Conservation (phyloP, 2,113 vertebrate genomes). For the Stigmatopora nigra region DNA sequence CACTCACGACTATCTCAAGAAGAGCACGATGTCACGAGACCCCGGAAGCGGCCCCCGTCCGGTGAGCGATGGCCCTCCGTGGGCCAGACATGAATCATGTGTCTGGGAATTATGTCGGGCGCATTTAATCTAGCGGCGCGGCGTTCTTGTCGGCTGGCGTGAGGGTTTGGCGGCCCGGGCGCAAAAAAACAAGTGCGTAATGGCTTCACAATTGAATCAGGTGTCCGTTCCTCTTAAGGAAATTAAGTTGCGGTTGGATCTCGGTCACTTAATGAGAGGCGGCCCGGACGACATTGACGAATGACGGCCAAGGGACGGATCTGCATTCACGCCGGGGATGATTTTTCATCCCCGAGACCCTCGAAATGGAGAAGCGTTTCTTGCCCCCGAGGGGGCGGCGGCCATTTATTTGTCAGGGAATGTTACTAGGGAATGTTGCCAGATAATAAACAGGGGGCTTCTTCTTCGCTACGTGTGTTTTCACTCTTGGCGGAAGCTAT, state of each 20-base stretch:
- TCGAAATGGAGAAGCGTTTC: slow-evolving; percentile 79
- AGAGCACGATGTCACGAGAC: slow-evolving; percentile 22
- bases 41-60: slow-evolving; percentile 29
- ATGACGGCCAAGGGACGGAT: slow-evolving; percentile 90
- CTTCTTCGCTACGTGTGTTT: slow-evolving; percentile 82
- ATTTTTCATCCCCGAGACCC: slow-evolving; percentile 80
- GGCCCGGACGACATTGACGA: slow-evolving; percentile 86
- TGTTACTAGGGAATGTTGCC: slow-evolving; percentile 82
- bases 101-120: slow-evolving; percentile 71
- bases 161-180: slow-evolving; percentile 70
- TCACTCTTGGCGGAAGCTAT: slow-evolving; percentile 78
- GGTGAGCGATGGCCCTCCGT: slow-evolving; percentile 46
- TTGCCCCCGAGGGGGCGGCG: slow-evolving; percentile 85
- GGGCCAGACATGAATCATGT: slow-evolving; percentile 67
- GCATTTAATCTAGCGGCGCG: slow-evolving; percentile 77
- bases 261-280: slow-evolving; percentile 93
- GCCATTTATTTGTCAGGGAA: slow-evolving; percentile 97
- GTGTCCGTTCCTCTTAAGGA: slow-evolving; percentile 98
- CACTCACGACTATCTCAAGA: too few relatives aligned
- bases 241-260: slow-evolving; percentile 93
- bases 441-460: slow-evolving; percentile 91
- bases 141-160: slow-evolving; percentile 63
- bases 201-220: slow-evolving; percentile 91
- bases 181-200: slow-evolving; percentile 79
- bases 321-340: slow-evolving; percentile 77